Base-by-base conservation (phyloP, 2,797 vertebrate species). In the Triplophysa yarkandensis region DNA sequence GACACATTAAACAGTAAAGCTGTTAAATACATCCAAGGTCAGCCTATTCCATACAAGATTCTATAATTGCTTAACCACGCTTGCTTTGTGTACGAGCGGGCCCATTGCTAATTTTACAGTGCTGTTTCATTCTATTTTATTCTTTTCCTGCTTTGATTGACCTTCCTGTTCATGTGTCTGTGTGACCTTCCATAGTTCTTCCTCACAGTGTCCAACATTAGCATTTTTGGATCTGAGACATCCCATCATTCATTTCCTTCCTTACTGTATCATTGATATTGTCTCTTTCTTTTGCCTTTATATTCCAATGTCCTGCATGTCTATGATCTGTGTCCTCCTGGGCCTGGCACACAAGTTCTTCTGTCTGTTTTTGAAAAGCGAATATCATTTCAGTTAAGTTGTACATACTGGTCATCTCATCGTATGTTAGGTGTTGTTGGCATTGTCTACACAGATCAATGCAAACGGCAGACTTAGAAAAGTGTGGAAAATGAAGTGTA, bases 1-100 rank as follows among this genome's bases (percentile, higher is more conserved):
- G 16, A 55, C 25, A 17, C 86, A 87, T 89, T 87, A 67, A 88
- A 91, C 81, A 87, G 69, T 66, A 68, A 19, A 30, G 39, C 61
- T 55, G 25, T 74, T 57, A 69, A 61, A 80, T 55, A 57, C 55
- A 46, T 71, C 41, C 39, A 60, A 36, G 17, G 11, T 23, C 28
- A 44, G 11, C 19, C 41, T 8, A 58, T 32, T 52, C 11, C 4
- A 14, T 52, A 11, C 23, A 1, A 63, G 16, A 27, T 36, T 70
- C 8, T 6, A 19, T 50, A 19, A 77, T 76, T 62, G 50, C 54
- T 77, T 69, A 66, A 44, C 50, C 58, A 63, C 41, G 25, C 14
- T 52, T 25, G 10, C 11, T 13, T 9, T 52, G 50, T 52, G 17
- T 63, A 54, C 54, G 46, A 28, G 23, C 30, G 62, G 54, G 44